Evolutionary conservation across 2,888 invertebrate species (phyloP).

Genomic region (Sisyra nigra): DNA sequence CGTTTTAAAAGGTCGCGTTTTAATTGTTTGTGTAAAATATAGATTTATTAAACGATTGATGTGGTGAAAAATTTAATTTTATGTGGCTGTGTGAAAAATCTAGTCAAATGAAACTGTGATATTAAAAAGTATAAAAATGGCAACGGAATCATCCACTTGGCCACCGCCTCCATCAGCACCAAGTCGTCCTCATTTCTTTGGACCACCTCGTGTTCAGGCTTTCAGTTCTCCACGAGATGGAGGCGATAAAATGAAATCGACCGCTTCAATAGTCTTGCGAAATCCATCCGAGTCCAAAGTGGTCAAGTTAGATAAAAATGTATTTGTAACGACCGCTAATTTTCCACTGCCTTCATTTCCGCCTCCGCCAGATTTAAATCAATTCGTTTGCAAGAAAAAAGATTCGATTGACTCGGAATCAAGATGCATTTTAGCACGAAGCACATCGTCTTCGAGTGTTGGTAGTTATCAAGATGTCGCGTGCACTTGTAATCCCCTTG

Average conservation of each 20-base stretch:
- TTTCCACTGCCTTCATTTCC: no score
- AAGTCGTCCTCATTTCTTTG: constrained; percentile 1
- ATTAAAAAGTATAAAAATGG: neutral
- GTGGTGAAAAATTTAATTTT: no score
- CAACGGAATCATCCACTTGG: constrained; percentile 6
- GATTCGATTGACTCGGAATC: no score
- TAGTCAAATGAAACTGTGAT: constrained; percentile 1
- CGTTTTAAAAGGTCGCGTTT: no score
- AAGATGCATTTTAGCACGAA: no score
- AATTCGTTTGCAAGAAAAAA: no score
- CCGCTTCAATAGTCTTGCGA: neutral
- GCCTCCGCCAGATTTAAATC: no score
- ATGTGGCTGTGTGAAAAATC: neutral
- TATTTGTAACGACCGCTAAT: neutral
- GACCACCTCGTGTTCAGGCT: constrained; percentile 5
- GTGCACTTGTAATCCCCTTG: no score
- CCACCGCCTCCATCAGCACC: constrained; percentile 5
- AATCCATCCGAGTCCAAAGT: neutral
- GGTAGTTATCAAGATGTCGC: no score
- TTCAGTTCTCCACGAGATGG: constrained; percentile 6
- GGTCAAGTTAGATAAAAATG: neutral
- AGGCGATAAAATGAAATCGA: neutral
- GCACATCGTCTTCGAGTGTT: no score
- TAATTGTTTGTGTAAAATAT: no score
- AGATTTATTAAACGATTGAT: no score